These are phyloP conservation scores for Scrobipalpa atriplicella DNA, from an alignment of 2,888 invertebrate genomes.

Conservation along the genomic window DNA sequence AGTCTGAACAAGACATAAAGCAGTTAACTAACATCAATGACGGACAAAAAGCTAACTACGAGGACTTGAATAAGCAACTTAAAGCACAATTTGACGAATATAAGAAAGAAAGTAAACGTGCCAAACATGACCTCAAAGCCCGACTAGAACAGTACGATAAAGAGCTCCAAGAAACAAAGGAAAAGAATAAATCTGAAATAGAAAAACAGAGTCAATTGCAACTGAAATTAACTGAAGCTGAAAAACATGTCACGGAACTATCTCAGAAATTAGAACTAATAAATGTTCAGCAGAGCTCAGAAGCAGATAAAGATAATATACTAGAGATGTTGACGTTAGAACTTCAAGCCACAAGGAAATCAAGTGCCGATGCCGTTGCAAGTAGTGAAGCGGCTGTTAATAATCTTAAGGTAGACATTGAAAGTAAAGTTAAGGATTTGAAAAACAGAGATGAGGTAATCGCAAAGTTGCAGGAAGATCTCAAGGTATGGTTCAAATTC, in stretches of 20 bases:
- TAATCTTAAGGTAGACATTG: slow-evolving; percentile 65
- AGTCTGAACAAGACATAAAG: slow-evolving; percentile 75
- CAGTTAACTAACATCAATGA: slow-evolving; percentile 73
- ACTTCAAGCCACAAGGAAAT: slow-evolving; percentile 67
- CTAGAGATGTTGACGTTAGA: slow-evolving; percentile 72
- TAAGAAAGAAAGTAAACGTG: slow-evolving; percentile 74
- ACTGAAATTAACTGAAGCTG: slow-evolving; percentile 62
- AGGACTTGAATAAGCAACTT: slow-evolving; percentile 73
- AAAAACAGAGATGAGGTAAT: slow-evolving; percentile 68
- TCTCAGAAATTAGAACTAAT: slow-evolving; percentile 72
- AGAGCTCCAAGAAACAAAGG: slow-evolving; percentile 65
- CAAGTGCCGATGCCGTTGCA: slow-evolving; percentile 59
- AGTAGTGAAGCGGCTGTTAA: slow-evolving; percentile 65
- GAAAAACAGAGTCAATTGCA: slow-evolving; percentile 67
- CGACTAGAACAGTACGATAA: slow-evolving; percentile 82
- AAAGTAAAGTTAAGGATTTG: slow-evolving; percentile 67
- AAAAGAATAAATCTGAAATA: slow-evolving; percentile 63
- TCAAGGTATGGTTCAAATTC: slow-evolving; percentile 56
- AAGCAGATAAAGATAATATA: slow-evolving; percentile 67
- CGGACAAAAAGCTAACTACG: slow-evolving; percentile 75
- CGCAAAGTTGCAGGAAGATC: slow-evolving; percentile 65
- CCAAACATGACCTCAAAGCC: slow-evolving; percentile 77
- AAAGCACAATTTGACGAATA: slow-evolving; percentile 70
- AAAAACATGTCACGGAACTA: slow-evolving; percentile 63
- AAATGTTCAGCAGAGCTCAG: slow-evolving; percentile 66